Evolutionary conservation across 2,113 vertebrate species (phyloP).

Genomic region (Epinephelus lanceolatus): DNA sequence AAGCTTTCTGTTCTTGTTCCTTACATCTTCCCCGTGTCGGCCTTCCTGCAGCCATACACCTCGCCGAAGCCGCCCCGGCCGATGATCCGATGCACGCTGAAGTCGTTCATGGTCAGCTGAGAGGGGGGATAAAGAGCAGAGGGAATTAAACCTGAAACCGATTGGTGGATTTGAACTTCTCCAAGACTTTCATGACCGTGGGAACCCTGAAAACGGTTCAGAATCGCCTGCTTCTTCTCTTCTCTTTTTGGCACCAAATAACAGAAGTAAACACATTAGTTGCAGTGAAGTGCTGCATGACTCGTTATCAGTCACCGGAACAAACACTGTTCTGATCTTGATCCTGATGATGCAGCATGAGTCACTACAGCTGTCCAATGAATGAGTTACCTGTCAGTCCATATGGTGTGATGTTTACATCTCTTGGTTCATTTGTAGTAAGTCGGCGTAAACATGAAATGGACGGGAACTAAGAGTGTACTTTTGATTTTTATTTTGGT

Average conservation of each 20-base stretch:
- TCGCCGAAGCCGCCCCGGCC: conserved; percentile 97
- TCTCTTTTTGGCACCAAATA: neutral
- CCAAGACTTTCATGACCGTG: too few species aligned
- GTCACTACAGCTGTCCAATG: neutral
- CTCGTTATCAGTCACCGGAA: neutral
- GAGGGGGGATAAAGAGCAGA: conserved; percentile 14
- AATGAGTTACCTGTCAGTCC: neutral
- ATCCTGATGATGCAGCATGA: neutral
- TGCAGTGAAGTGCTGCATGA: neutral
- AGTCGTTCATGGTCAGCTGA: conserved; percentile 99
- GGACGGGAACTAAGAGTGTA: neutral
- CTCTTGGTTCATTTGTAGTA: neutral
- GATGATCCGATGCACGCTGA: conserved; percentile 98
- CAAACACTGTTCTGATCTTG: too few species aligned
- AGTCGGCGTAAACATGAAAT: neutral
- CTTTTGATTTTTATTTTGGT: too few species aligned
- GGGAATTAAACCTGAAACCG: too few species aligned
- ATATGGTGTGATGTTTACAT: neutral
- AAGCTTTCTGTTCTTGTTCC: conserved; percentile 15
- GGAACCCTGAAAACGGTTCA: too few species aligned
- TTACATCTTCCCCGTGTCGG: conserved; percentile 99
- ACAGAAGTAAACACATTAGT: neutral
- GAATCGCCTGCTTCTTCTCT: too few species aligned
- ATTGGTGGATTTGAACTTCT: too few species aligned
- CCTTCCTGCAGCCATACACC: conserved; percentile 98